Evolutionary conservation across 2,113 vertebrate species (phyloP), one percentile per base, ranked within the genome.

Genomic region (Lophochroa leadbeateri): DNA sequence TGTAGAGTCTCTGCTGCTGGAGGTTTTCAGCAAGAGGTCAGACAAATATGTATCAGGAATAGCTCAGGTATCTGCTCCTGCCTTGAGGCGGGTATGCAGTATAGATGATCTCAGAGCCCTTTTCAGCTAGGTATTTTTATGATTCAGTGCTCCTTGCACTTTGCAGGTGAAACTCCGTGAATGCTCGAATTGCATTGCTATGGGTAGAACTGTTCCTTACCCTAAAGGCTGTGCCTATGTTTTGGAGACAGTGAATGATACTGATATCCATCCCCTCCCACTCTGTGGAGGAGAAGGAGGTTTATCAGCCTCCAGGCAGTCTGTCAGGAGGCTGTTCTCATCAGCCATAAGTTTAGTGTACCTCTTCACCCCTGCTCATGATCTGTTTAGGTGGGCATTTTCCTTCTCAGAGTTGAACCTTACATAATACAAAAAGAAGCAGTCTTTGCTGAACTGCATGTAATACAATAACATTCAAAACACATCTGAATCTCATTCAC

Each of bases 401-500:
- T 79, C 82, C 52, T 52, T 33, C 87, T 94, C 60, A 11, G 77
- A 75, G 92, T 27, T 9, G 63, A 90, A 63, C 86, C 88, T 78
- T 72, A 71, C 83, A 13, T 82, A 85, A 86, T 33, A 83, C 58
- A 29, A 95, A 94, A 83, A 17, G 80, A 87, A 83, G 88, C n/a
- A 31, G 82, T 29, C 95, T 67, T 88, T 58, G 74, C 76, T 65
- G 75, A 88, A 82, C 91, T 89, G 27, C 46, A 23, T 18, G 18
- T 71, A 77, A 69, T 74, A 64, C 77, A 94, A 21, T 85, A 94
- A 28, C 81, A 49, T 74, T 69, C 92, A 85, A 91, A 96, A 71
- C 78, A 70, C 53, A 82, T 91, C 91, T 92, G 84, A 96, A 85
- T 94, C 93, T 91, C 87, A 94, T 64, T 91, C 93, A 75, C 89